Base-by-base conservation (phyloP, 2,888 invertebrate genomes). In the Cremastinae sp. region DNA sequence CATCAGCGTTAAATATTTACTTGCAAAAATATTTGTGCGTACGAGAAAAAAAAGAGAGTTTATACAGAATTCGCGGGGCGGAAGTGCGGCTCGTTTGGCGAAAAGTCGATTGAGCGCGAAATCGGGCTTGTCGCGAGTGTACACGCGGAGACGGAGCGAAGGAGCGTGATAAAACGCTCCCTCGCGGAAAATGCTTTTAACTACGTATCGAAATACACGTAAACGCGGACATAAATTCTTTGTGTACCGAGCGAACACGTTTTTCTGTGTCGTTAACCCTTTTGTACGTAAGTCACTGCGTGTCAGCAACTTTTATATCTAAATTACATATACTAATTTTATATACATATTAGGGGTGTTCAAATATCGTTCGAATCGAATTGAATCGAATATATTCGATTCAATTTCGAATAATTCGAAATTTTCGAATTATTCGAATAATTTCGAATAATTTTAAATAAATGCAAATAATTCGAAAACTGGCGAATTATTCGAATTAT, bases 91-190 rank as follows among this genome's bases (percentile, higher is more conserved):
- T 75, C 79, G 73, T 78, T 79, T 62, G 69, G 56, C 51, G 61
- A 47, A 45, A 75, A 79, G 61, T 61, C 74, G 72, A 79, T 79
- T 75, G 75, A 79, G 78, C 79, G 70, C 74, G 73, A 79, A 78
- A 79, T 79, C 59, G 74, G 49, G 64, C 69, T 59, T 38, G 53
- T 41, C 54, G 61, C 47, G 34, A 62, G 45, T 9, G 16, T 45
- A 28, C 16, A n/a, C 10, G 18, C 8, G 45, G 28, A 59, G 14
- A 45, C 14, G 8, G 59, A 62, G 18, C 22, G 45, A 59, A 18
- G 45, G 45, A 12, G 59, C 36, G 34, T 36, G 14, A 10, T 14
- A 54, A 36, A 14, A 34, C 34, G 34, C 34, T 51, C 56, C 56
- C 43, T 54, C 62, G 16, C 4, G 22, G 43, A 68, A 74, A 68